phyloP scores from a whole-genome alignment of 2,797 vertebrate species.

The Gallinago stenura region DNA sequence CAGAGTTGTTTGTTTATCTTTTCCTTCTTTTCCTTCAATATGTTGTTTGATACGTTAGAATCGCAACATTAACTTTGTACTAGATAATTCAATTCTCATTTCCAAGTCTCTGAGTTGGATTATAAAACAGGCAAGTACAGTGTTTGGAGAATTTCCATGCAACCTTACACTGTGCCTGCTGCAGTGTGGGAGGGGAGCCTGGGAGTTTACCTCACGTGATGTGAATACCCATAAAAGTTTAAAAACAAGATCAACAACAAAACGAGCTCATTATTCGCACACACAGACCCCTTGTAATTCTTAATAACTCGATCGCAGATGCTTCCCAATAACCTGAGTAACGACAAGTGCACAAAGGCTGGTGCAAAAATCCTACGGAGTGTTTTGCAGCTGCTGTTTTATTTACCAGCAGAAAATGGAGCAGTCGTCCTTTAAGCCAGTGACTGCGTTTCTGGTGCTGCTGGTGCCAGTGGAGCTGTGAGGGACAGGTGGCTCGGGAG shows the following conservation, averaged over 20 bases:
- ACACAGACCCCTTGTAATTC: not conserved
- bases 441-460: not conserved
- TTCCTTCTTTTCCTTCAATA: not conserved
- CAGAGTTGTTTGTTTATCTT: not conserved
- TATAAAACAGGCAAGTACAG: not conserved
- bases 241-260: not conserved
- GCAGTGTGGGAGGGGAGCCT: not conserved
- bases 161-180: not conserved
- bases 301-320: not conserved
- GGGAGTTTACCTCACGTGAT: not conserved
- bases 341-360: not conserved
- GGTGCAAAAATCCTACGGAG: not conserved
- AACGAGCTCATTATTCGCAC: not conserved
- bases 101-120: not conserved
- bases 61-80: not conserved
- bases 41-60: not conserved
- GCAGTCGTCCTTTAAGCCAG: conserved; percentile 5
- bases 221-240: not conserved
- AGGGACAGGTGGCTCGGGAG: conserved; percentile 67
- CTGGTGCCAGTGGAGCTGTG: conserved; percentile 28
- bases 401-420: not conserved
- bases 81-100: not conserved
- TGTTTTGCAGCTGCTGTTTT: not conserved
- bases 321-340: not conserved
- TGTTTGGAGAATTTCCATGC: not conserved